A percentile compares a stretch with the other conserved stretches of the same genome.
Evolutionary conservation across 37 sponge, comb jelly and placozoan genomes (phyloP).

Genomic region (Aphrocallistes beatrix): DNA sequence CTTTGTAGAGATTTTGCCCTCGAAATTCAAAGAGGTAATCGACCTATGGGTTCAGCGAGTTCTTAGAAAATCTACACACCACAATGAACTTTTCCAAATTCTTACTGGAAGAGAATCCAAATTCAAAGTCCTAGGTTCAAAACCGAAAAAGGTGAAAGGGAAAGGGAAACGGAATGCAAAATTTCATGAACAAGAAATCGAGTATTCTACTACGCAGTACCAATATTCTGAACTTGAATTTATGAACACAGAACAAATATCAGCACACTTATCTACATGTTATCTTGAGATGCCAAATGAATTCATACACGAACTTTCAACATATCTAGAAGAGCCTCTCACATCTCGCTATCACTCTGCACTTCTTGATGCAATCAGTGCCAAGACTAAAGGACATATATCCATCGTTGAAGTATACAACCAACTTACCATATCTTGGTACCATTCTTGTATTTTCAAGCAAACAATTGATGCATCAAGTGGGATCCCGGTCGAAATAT

Average conservation of each 20-base stretch:
- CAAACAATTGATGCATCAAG: background rate
- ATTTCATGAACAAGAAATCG: background rate
- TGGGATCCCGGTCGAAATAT: background rate
- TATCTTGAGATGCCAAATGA: background rate
- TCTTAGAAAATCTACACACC: background rate
- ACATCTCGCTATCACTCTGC: background rate
- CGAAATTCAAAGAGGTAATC: background rate
- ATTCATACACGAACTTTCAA: background rate
- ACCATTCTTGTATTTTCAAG: background rate
- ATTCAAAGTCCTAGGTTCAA: background rate
- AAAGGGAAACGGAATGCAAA: background rate
- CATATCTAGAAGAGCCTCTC: background rate
- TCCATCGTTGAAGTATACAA: background rate
- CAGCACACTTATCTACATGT: background rate
- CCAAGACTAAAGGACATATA: background rate
- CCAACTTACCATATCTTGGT: background rate
- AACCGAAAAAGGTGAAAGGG: background rate
- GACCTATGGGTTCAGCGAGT: background rate
- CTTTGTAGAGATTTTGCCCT: background rate
- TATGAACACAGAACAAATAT: background rate
- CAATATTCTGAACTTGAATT: background rate
- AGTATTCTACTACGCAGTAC: background rate
- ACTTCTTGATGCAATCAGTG: background rate
- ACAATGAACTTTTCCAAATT: background rate
- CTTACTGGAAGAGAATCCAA: conserved; percentile 1